Percentiles rank a stretch among this genome's conserved stretches.
phyloP scores from a whole-genome alignment of 2,113 vertebrate species.

The Plecotus auritus region DNA sequence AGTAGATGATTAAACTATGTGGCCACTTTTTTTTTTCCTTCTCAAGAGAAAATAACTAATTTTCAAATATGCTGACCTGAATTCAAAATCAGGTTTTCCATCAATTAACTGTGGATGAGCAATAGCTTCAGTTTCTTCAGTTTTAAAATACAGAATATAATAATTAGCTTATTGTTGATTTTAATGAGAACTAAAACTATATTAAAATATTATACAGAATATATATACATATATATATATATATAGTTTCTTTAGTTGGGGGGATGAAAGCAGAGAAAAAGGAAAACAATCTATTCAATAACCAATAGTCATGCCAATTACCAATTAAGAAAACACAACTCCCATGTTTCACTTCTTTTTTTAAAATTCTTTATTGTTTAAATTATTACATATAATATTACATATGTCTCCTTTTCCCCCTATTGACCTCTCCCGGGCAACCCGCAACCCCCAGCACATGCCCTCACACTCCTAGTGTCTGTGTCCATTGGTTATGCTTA shows the following conservation, averaged over 20 bases:
- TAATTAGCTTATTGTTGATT: not conserved
- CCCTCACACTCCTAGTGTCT: no score
- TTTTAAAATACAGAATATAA: not conserved
- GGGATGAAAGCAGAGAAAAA: not conserved
- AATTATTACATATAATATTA: no score
- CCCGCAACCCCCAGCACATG: no score
- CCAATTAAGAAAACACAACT: not conserved
- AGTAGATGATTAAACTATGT: not conserved
- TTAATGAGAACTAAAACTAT: not conserved
- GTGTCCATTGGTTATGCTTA: no score
- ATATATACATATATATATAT: not conserved
- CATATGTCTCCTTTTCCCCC: no score
- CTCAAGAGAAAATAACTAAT: not conserved
- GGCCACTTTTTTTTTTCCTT: not conserved
- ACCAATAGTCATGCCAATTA: not conserved
- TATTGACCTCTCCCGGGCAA: no score
- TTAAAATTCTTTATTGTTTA: no score
- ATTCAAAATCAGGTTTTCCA: not conserved
- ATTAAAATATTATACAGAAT: not conserved
- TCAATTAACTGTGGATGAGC: not conserved
- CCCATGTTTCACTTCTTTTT: not conserved
- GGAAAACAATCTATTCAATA: not conserved
- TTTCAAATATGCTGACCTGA: not conserved
- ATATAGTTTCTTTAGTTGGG: not conserved
- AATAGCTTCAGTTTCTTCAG: not conserved